A percentile compares a stretch with the other conserved stretches of the same genome.
phyloP scores from a whole-genome alignment of 2,888 invertebrate species.

The Volucella zonaria region DNA sequence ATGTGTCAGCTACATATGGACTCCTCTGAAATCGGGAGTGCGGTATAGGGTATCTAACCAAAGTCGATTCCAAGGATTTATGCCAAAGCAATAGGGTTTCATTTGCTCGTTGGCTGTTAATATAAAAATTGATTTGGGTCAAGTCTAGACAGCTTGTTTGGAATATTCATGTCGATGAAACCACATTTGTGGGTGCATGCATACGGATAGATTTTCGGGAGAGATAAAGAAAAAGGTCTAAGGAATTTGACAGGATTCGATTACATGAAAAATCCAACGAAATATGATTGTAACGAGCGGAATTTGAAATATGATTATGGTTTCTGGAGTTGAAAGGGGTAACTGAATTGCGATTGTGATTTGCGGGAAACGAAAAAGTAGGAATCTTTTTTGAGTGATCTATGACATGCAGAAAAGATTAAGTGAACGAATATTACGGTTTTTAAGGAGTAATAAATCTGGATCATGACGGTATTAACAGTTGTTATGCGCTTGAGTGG shows the following conservation, averaged over 20 bases:
- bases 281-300: slow-evolving; percentile 26
- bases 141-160: slow-evolving; percentile 38
- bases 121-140: slow-evolving; percentile 40
- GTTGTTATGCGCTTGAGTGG: background rate
- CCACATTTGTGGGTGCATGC: slow-evolving; percentile 21
- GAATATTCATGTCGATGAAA: slow-evolving; percentile 26
- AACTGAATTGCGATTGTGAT: slow-evolving; percentile 1
- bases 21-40: no score
- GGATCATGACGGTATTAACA: background rate
- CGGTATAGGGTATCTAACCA: background rate
- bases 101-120: background rate
- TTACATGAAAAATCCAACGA: slow-evolving; percentile 18
- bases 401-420: slow-evolving; percentile 3
- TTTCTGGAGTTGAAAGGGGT: background rate
- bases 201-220: background rate
- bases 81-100: background rate
- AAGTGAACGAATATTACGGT: slow-evolving; percentile 2
- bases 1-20: background rate
- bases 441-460: slow-evolving; percentile 19
- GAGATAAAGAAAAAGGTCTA: background rate
- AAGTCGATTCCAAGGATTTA: background rate
- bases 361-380: background rate
- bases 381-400: slow-evolving; percentile 1
- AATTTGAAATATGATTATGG: slow-evolving; percentile 18
- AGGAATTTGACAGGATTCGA: slow-evolving; percentile 24